Conservation (phyloP, 2,888 invertebrate genomes). For the Invenusta paracnida region DNA sequence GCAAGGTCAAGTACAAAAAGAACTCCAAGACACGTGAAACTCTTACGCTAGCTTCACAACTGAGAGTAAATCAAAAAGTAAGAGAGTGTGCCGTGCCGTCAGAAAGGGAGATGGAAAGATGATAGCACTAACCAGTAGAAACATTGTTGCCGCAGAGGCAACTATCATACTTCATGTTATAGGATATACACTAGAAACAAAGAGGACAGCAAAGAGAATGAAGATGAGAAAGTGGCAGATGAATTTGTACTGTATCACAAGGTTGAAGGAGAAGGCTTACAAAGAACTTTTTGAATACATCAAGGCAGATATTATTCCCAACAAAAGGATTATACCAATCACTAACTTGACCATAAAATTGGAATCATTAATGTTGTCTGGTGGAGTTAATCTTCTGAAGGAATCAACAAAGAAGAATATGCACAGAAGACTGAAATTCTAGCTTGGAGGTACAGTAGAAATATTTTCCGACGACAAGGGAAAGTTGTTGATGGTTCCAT, state of each 20-base stretch:
- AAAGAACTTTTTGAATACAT: neutral
- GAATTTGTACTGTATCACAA: neutral
- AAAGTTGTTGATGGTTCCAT: too few relatives aligned
- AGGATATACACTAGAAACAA: neutral
- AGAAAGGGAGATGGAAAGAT: neutral
- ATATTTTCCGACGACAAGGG: too few relatives aligned
- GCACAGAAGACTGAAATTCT: neutral
- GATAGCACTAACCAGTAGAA: neutral
- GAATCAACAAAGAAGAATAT: neutral
- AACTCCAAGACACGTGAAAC: neutral
- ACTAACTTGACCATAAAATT: neutral
- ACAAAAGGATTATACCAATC: neutral
- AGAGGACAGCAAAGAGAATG: neutral
- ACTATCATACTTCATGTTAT: neutral
- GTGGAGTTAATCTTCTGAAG: neutral
- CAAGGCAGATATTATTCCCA: slow-evolving; percentile 4
- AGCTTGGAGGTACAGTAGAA: too few relatives aligned
- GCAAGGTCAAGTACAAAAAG: neutral
- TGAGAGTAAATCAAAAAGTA: neutral
- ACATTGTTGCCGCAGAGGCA: neutral
- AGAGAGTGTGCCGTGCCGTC: neutral
- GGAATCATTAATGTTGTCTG: neutral
- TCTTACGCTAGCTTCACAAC: neutral
- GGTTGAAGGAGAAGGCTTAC: neutral
- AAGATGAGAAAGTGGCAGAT: neutral